Percentiles rank a stretch among this genome's conserved stretches.
phyloP scores from a whole-genome alignment of 2,888 invertebrate genomes.

The Erebia epiphron region DNA sequence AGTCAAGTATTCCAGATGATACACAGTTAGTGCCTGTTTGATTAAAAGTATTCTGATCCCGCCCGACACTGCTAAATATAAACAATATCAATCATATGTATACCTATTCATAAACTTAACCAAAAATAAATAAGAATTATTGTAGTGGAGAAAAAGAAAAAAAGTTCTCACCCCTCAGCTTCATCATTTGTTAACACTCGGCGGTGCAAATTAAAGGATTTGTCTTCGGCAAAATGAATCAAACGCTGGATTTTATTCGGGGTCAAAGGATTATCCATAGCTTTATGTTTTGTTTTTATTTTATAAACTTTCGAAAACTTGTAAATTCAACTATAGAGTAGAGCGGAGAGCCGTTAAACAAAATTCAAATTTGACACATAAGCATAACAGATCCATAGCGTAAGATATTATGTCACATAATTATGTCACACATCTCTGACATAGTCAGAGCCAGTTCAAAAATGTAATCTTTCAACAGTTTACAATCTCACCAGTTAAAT shows the following conservation, averaged over 20 bases:
- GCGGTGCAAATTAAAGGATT: constrained; percentile 56
- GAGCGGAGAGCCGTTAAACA: no score
- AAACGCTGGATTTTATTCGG: constrained; percentile 72
- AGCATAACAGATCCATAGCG: no score
- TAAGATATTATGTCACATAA: no score
- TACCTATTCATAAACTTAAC: neutral
- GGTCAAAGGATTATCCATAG: constrained; percentile 71
- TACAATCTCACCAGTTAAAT: no score
- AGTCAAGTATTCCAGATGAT: constrained; percentile 72
- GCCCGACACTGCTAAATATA: constrained; percentile 35
- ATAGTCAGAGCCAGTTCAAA: no score
- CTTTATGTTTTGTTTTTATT: neutral
- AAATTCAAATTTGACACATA: no score
- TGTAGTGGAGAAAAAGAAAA: neutral
- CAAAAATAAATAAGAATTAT: neutral
- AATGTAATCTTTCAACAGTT: no score
- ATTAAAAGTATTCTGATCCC: constrained; percentile 43
- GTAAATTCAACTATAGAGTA: no score
- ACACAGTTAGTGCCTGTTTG: constrained; percentile 52
- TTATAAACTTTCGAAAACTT: constrained; percentile 3
- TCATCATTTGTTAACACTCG: constrained; percentile 53
- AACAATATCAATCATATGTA: neutral
- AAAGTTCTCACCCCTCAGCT: constrained; percentile 48
- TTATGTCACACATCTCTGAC: no score
- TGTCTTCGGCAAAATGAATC: constrained; percentile 71